A percentile compares a stretch with the other conserved stretches of the same genome.
phyloP scores from a whole-genome alignment of 2,797 vertebrate genomes.

The Ispidina lecontei region DNA sequence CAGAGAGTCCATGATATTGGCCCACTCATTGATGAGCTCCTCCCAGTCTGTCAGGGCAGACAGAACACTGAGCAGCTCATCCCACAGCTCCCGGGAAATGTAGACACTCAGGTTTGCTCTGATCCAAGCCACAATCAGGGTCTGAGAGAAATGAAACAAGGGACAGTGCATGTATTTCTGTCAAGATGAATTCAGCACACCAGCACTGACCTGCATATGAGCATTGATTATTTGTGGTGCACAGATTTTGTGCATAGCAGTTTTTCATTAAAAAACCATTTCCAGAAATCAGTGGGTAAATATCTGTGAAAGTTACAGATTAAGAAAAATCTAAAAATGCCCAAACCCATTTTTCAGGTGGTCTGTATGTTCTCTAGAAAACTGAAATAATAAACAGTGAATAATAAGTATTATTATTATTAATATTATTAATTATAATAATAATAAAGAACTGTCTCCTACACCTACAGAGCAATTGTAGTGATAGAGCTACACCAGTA shows the following conservation, averaged over 20 bases:
- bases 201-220: background rate
- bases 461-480: accelerated
- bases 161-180: background rate
- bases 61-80: constrained; percentile 92
- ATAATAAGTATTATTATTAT: no score
- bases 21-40: constrained; percentile 95
- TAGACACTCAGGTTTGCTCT: constrained; percentile 94
- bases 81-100: constrained; percentile 97
- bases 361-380: background rate
- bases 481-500: accelerated
- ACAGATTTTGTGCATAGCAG: accelerated
- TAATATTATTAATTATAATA: background rate
- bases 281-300: background rate
- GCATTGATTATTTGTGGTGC: accelerated
- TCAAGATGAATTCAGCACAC: background rate
- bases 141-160: constrained; percentile 77
- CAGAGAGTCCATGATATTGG: constrained; percentile 97
- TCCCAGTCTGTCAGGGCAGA: constrained; percentile 96
- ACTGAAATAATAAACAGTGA: background rate
- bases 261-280: background rate
- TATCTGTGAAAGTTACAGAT: background rate
- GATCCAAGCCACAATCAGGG: constrained; percentile 98
- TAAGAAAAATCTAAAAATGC: background rate
- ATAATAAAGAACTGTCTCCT: background rate
- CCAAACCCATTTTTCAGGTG: accelerated